These are phyloP conservation scores for Hypanus sabinus DNA, from an alignment of 2,113 vertebrate species.

Conservation along the genomic window DNA sequence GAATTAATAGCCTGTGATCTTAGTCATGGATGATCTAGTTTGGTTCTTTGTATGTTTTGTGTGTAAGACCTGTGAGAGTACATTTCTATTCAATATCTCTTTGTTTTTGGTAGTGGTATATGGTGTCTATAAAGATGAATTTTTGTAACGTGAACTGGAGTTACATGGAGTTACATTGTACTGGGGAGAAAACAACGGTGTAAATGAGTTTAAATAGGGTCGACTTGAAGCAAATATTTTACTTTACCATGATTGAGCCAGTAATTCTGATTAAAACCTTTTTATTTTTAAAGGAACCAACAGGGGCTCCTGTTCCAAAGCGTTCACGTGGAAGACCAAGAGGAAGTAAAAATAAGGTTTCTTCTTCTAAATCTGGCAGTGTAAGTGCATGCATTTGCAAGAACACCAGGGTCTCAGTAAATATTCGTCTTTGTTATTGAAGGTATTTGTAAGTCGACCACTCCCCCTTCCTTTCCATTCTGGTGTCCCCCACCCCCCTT, in stretches of 20 bases:
- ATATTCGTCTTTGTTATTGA: background rate
- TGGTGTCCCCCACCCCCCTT: too few relatives aligned
- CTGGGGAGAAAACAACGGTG: background rate
- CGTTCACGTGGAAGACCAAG: constrained; percentile 86
- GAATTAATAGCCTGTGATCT: too few relatives aligned
- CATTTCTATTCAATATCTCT: too few relatives aligned
- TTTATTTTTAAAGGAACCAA: constrained; percentile 63
- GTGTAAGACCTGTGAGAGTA: too few relatives aligned
- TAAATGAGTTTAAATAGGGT: background rate
- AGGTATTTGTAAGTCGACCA: too few relatives aligned
- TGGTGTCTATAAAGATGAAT: too few relatives aligned
- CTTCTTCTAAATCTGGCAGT: constrained; percentile 65
- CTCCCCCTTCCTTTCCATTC: too few relatives aligned
- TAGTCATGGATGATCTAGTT: too few relatives aligned
- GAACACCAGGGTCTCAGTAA: background rate
- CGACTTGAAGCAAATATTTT: background rate
- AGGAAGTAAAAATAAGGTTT: constrained; percentile 88
- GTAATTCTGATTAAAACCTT: background rate
- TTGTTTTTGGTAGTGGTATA: too few relatives aligned
- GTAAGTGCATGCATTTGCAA: constrained; percentile 54
- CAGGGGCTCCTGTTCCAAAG: constrained; percentile 83
- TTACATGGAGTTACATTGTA: background rate
- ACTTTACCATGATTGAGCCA: background rate
- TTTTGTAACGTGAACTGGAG: too few relatives aligned
- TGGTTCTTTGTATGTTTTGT: too few relatives aligned